A percentile compares a stretch with the other conserved stretches of the same genome.
Evolutionary conservation across 2,113 vertebrate genomes (phyloP).

Genomic region (Pedionomus torquatus): DNA sequence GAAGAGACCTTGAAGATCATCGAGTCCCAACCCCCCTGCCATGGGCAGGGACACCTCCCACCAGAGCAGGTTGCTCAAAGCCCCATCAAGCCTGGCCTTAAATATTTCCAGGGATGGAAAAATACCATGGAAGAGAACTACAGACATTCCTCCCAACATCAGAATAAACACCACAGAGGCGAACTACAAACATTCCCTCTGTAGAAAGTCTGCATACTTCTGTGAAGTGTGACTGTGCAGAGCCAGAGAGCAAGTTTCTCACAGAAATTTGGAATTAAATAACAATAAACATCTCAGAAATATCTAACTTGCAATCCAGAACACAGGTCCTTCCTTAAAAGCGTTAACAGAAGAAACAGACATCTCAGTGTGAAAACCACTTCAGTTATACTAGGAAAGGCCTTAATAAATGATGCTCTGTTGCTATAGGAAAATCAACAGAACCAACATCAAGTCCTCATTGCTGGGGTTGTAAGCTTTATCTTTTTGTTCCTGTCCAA

Average conservation of each 20-base stretch:
- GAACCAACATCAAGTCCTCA: neutral
- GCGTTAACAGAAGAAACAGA: neutral
- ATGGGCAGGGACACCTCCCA: no score
- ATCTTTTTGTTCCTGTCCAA: neutral
- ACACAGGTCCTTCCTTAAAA: neutral
- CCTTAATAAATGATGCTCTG: neutral
- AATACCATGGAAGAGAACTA: neutral
- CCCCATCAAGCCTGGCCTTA: no score
- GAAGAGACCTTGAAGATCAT: no score
- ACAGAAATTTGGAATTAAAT: neutral
- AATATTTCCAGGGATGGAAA: no score
- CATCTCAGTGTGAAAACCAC: neutral
- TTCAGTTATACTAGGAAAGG: neutral
- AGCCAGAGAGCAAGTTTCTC: neutral
- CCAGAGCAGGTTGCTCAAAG: no score
- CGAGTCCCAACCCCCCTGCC: no score
- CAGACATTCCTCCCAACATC: neutral
- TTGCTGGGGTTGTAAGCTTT: neutral
- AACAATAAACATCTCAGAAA: neutral
- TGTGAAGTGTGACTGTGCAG: neutral
- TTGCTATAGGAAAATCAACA: rapidly evolving
- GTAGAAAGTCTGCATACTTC: neutral
- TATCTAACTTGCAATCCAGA: neutral
- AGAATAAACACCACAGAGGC: neutral
- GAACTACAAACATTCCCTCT: neutral